These are phyloP conservation scores for Tonatia bakeri DNA, from an alignment of 2,113 vertebrate species.

Conservation along the genomic window DNA sequence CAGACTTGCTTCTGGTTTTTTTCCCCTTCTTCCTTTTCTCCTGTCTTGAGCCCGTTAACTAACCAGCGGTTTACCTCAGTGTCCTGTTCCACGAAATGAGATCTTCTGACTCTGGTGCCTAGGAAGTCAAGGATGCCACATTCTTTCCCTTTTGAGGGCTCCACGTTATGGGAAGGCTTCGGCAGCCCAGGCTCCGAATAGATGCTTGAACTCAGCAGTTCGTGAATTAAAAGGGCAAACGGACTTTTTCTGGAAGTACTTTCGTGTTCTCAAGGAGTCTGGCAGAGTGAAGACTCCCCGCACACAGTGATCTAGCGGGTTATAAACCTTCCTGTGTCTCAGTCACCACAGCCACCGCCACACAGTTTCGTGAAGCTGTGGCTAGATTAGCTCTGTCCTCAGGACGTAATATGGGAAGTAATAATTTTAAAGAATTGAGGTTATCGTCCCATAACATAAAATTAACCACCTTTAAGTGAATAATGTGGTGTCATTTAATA, in stretches of 20 bases:
- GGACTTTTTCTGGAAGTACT: background rate
- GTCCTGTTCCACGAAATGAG: too few relatives aligned
- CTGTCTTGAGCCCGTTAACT: background rate
- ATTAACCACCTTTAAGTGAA: background rate
- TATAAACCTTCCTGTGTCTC: background rate
- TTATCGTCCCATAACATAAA: background rate
- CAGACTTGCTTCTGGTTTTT: background rate
- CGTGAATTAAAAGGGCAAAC: background rate
- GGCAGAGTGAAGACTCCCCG: background rate
- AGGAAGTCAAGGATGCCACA: background rate
- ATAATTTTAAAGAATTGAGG: background rate
- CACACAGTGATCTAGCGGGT: background rate
- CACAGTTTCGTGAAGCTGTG: background rate
- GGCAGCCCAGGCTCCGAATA: background rate
- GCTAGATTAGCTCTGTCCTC: background rate
- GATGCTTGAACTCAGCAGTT: background rate
- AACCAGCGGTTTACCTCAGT: background rate
- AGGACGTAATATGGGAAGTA: background rate
- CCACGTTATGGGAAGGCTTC: background rate
- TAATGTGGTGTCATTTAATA: fast-evolving
- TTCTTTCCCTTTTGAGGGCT: background rate
- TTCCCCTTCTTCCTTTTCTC: background rate
- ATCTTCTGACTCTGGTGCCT: background rate
- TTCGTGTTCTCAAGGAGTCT: background rate
- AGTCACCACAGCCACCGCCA: background rate